phyloP scores from a whole-genome alignment of 2,797 vertebrate genomes.

The Spinibarbus caldwelli region DNA sequence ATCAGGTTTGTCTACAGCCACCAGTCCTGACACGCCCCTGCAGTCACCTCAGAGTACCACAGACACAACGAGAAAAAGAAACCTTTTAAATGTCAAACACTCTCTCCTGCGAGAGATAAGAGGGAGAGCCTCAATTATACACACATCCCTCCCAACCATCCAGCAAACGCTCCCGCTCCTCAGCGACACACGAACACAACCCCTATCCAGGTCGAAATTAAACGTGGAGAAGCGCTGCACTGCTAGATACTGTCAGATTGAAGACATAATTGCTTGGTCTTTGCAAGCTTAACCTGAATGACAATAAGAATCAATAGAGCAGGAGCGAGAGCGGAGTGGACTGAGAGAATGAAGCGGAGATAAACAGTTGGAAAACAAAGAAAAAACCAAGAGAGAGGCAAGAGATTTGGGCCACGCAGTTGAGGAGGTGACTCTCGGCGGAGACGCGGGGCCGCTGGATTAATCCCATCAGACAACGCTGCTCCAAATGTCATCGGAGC shows the following conservation, averaged over 20 bases:
- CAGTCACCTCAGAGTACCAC: slow-evolving; percentile 14
- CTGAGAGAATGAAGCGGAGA: slow-evolving; percentile 3
- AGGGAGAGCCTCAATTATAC: slow-evolving; percentile 59
- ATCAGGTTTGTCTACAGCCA: background rate
- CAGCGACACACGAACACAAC: slow-evolving; percentile 28
- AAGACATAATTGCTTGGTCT: slow-evolving; percentile 59
- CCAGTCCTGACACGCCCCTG: background rate
- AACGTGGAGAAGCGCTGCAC: slow-evolving; percentile 51
- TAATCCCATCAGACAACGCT: slow-evolving; percentile 74
- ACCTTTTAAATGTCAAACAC: slow-evolving; percentile 74
- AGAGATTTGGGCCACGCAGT: background rate
- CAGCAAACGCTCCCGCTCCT: slow-evolving; percentile 43
- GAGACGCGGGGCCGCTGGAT: slow-evolving; percentile 67
- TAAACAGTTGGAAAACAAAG: slow-evolving; percentile 11
- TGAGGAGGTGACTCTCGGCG: slow-evolving; percentile 15
- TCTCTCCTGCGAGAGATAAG: slow-evolving; percentile 69
- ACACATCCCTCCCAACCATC: slow-evolving; percentile 47
- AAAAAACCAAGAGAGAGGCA: background rate
- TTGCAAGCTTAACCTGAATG: slow-evolving; percentile 52
- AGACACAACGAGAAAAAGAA: slow-evolving; percentile 46
- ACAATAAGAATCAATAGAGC: slow-evolving; percentile 49
- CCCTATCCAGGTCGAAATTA: slow-evolving; percentile 48
- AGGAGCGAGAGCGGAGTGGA: slow-evolving; percentile 1
- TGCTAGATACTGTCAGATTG: slow-evolving; percentile 59
- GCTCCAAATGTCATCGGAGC: slow-evolving; percentile 79